Percentiles rank a stretch among this genome's conserved stretches.
phyloP scores from a whole-genome alignment of 2,888 invertebrate genomes.

The Acanthoscelides obtectus region DNA sequence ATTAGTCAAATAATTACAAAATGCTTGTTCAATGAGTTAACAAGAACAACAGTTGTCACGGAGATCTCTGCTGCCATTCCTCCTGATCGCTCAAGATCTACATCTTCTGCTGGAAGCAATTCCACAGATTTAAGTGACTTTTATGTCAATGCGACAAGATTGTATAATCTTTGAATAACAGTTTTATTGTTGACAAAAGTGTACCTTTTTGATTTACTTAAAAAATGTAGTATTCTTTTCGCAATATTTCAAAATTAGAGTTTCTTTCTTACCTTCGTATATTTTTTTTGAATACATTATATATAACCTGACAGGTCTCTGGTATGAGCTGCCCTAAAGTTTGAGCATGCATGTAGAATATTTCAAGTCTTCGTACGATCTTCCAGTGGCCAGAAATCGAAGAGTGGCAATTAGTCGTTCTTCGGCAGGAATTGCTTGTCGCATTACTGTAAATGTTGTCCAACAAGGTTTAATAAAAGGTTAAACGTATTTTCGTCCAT shows the following conservation, averaged over 20 bases:
- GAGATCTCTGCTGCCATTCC: conserved; percentile 4
- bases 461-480: conserved; percentile 4
- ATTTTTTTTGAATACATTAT: conserved; percentile 9
- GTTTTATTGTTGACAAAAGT: no score
- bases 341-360: conserved; percentile 9
- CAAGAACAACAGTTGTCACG: conserved; percentile 4
- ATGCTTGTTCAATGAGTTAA: no score
- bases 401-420: conserved; percentile 10
- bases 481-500: conserved; percentile 8
- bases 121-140: no score
- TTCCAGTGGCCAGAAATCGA: conserved; percentile 12
- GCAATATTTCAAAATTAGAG: not conserved
- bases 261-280: conserved; percentile 13
- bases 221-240: no score
- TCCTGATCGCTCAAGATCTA: no score
- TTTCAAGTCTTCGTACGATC: conserved; percentile 11
- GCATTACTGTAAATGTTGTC: conserved; percentile 3
- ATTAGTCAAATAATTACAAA: no score
- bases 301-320: conserved; percentile 11
- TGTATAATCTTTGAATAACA: no score
- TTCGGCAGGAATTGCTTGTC: conserved; percentile 9
- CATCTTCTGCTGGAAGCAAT: no score
- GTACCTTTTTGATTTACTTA: no score
- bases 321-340: conserved; percentile 10
- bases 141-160: no score